phyloP scores from a whole-genome alignment of 1,140 invertebrate genomes.

The Chlorops oryzae region DNA sequence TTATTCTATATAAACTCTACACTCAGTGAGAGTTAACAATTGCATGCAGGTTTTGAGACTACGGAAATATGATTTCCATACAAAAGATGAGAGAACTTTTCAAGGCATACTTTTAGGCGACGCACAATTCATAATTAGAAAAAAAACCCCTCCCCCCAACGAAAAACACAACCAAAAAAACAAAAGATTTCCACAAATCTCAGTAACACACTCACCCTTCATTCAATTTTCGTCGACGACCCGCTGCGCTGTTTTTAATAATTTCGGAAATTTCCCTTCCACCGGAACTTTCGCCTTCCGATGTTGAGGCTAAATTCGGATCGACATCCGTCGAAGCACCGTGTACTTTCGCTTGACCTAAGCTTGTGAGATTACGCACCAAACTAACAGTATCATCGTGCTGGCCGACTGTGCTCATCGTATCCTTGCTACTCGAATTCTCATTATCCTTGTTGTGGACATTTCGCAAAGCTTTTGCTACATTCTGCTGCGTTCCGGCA shows the following conservation, averaged over 20 bases:
- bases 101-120: no score
- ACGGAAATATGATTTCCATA: no score
- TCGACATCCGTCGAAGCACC: constrained; percentile 9
- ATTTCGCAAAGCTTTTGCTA: constrained; percentile 31
- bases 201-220: constrained; percentile 21
- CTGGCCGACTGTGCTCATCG: constrained; percentile 5
- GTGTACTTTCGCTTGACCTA: constrained; percentile 19
- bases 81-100: no score
- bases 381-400: constrained; percentile 41
- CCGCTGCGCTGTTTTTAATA: constrained; percentile 51
- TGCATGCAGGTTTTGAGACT: no score
- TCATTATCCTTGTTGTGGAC: no score
- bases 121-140: no score
- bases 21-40: no score
- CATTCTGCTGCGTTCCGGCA: constrained; percentile 16
- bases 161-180: not conserved
- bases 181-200: not conserved
- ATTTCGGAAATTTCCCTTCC: constrained; percentile 55
- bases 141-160: no score
- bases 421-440: not conserved
- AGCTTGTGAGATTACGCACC: constrained; percentile 33
- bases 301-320: constrained; percentile 34
- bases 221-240: constrained; percentile 40
- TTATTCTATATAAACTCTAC: no score
- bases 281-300: constrained; percentile 54